Evolutionary conservation across 2,797 vertebrate species (phyloP).

Genomic region (Pseudotriccus pelzelni): DNA sequence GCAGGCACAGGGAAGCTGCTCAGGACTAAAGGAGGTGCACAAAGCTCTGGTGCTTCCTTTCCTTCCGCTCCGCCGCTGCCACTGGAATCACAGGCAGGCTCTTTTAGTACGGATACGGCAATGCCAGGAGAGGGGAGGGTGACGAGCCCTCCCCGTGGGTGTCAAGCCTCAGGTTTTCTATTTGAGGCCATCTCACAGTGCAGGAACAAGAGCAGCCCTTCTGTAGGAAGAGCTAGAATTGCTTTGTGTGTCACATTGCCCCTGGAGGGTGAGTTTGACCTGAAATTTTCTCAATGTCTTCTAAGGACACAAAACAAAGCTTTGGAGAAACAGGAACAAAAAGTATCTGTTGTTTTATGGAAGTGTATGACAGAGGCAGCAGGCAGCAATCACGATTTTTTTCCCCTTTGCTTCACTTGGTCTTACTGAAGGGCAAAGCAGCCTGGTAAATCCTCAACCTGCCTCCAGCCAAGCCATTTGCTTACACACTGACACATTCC

Average conservation of each 20-base stretch:
- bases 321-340: background rate
- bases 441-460: background rate
- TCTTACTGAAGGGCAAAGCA: background rate
- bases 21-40: background rate
- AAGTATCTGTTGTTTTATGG: background rate
- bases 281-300: constrained; percentile 13
- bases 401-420: background rate
- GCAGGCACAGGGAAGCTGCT: background rate
- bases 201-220: background rate
- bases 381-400: background rate
- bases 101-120: background rate
- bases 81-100: background rate
- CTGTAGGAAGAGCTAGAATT: background rate
- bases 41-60: background rate
- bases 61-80: background rate
- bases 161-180: background rate
- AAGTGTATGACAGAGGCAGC: background rate
- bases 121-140: background rate
- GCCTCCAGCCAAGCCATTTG: background rate
- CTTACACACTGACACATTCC: background rate
- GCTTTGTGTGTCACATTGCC: background rate
- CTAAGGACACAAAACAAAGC: background rate
- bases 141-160: background rate
- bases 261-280: constrained; percentile 4
- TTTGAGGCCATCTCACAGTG: background rate